These are phyloP conservation scores for Beroe ovata DNA, from an alignment of 37 sponge, comb jelly and placozoan genomes.

Conservation along the genomic window DNA sequence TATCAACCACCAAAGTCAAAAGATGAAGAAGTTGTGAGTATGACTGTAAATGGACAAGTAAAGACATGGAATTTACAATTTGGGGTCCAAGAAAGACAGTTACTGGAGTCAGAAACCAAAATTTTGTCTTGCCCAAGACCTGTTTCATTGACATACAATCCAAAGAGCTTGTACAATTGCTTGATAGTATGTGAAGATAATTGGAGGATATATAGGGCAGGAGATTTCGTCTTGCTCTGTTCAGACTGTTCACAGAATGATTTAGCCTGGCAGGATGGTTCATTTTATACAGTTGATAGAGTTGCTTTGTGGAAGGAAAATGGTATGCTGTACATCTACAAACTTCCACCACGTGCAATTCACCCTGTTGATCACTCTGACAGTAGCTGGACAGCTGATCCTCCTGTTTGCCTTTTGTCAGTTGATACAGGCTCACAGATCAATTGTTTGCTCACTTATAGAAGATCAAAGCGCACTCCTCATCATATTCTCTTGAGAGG, in stretches of 20 bases:
- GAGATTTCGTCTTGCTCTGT: constrained; percentile 54
- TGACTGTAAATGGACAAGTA: constrained; percentile 50
- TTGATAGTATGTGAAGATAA: constrained; percentile 24
- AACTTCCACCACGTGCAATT: constrained; percentile 21
- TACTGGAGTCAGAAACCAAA: constrained; percentile 49
- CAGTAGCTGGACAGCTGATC: constrained; percentile 19
- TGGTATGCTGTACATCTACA: not conserved
- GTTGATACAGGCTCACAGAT: constrained; percentile 1
- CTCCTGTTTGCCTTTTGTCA: not conserved
- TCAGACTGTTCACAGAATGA: not conserved
- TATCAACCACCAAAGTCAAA: constrained; percentile 52
- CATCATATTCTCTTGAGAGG: constrained; percentile 12
- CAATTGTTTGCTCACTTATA: not conserved
- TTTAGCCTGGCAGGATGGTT: not conserved
- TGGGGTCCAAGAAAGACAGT: not conserved
- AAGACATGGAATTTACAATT: constrained; percentile 46
- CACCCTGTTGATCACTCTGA: constrained; percentile 37
- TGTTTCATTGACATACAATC: constrained; percentile 9
- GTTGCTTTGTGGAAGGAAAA: constrained; percentile 35
- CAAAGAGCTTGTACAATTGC: constrained; percentile 41
- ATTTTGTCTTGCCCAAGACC: constrained; percentile 23
- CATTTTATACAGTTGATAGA: constrained; percentile 40
- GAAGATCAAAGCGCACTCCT: constrained; percentile 26
- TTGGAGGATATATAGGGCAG: constrained; percentile 57
- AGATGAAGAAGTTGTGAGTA: constrained; percentile 54